A percentile compares a stretch with the other conserved stretches of the same genome.
Evolutionary conservation across 2,113 vertebrate genomes (phyloP).

Genomic region (Indri indri): DNA sequence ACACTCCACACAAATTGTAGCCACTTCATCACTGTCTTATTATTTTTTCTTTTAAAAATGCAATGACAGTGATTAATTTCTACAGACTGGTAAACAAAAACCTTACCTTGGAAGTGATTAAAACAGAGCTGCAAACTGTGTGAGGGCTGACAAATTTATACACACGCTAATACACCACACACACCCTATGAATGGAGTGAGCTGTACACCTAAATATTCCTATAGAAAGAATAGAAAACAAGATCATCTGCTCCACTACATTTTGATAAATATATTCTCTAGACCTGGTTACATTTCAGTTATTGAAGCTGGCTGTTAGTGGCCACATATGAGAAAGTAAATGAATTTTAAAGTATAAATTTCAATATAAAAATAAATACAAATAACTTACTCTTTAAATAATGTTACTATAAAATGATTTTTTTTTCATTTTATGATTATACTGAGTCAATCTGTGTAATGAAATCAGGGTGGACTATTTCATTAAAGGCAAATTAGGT

Average conservation of each 20-base stretch:
- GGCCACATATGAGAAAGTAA: neutral
- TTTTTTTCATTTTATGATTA: slow-evolving; percentile 19
- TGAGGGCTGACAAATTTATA: slow-evolving; percentile 43
- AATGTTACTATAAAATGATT: neutral
- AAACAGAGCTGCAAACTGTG: slow-evolving; percentile 68
- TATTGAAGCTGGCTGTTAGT: neutral
- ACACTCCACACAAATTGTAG: slow-evolving; percentile 82
- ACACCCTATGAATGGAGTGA: neutral
- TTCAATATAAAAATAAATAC: neutral
- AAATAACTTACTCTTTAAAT: neutral
- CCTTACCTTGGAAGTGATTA: slow-evolving; percentile 79
- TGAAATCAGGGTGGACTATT: neutral
- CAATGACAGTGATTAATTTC: slow-evolving; percentile 87
- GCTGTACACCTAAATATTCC: neutral
- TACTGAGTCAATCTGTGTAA: neutral
- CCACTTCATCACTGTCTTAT: slow-evolving; percentile 87
- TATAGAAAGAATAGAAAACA: slow-evolving; percentile 40
- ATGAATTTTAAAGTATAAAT: neutral
- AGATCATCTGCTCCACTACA: neutral
- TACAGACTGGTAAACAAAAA: slow-evolving; percentile 85
- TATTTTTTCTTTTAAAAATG: slow-evolving; percentile 85
- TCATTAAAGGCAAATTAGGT: neutral
- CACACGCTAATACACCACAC: neutral
- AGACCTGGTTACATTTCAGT: neutral
- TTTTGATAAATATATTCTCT: slow-evolving; percentile 18